Percentiles rank a stretch among this genome's conserved stretches.
Evolutionary conservation across 2,113 vertebrate genomes (phyloP).

Genomic region (Lota lota): DNA sequence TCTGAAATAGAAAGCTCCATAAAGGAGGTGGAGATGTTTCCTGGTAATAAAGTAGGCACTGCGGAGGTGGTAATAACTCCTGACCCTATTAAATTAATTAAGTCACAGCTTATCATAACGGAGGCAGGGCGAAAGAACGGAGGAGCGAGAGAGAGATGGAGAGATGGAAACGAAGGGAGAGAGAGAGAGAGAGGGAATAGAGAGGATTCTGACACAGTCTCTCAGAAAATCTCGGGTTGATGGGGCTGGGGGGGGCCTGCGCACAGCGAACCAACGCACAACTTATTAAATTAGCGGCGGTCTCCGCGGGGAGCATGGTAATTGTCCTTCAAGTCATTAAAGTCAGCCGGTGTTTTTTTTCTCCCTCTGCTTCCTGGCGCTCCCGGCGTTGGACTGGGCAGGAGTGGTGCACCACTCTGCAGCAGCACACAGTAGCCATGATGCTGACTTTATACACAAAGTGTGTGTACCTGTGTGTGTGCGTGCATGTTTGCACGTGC

Average conservation of each 20-base stretch:
- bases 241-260: constrained; percentile 49
- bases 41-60: constrained; percentile 54
- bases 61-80: constrained; percentile 67
- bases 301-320: constrained; percentile 62
- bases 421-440: constrained; percentile 39
- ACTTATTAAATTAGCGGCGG: constrained; percentile 74
- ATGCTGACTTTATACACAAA: constrained; percentile 8
- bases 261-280: constrained; percentile 52
- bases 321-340: constrained; percentile 72
- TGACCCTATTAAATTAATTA: constrained; percentile 80
- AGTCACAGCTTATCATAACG: constrained; percentile 65
- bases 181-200: not conserved
- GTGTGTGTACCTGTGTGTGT: constrained; percentile 4
- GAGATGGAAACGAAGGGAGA: too few species aligned
- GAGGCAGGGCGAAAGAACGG: constrained; percentile 1
- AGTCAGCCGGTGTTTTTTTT: constrained; percentile 46
- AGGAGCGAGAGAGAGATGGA: not conserved
- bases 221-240: constrained; percentile 43
- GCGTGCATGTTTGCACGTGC: not conserved
- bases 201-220: constrained; percentile 25
- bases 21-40: constrained; percentile 43
- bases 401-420: not conserved
- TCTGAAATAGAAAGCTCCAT: constrained; percentile 46
- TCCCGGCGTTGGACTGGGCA: too few species aligned
- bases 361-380: too few species aligned